Evolutionary conservation across 2,797 vertebrate genomes (phyloP).

Genomic region (Tinamus major): DNA sequence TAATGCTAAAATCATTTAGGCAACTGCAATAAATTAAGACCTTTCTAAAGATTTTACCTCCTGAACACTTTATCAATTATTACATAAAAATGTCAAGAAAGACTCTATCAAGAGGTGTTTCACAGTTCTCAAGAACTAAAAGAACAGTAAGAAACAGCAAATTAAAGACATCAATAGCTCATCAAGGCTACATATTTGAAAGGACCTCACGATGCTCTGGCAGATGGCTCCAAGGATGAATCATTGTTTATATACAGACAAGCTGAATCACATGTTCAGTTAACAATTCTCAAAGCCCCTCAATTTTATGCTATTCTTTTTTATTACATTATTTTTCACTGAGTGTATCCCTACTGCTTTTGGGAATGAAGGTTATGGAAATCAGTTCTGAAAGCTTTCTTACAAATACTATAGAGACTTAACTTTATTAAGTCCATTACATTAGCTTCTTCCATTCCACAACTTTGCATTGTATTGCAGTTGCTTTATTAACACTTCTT

Average conservation of each 20-base stretch:
- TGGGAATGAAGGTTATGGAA: neutral
- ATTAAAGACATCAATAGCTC: neutral
- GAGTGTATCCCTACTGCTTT: neutral
- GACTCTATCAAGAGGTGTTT: neutral
- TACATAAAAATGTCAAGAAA: neutral
- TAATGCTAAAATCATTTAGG: neutral
- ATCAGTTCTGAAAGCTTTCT: neutral
- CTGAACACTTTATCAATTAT: neutral
- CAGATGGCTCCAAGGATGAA: neutral
- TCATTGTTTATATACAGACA: neutral
- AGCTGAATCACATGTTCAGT: neutral
- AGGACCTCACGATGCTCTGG: neutral
- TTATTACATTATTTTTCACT: neutral
- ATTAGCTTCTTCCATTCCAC: neutral
- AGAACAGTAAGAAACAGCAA: neutral
- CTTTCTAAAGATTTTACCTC: neutral
- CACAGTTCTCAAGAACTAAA: neutral
- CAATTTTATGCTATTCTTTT: neutral
- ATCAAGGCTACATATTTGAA: neutral
- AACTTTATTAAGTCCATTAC: neutral
- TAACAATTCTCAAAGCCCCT: neutral
- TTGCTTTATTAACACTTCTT: neutral
- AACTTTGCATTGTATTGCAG: neutral
- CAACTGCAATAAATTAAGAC: neutral
- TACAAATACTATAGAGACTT: neutral